Evolutionary conservation across 2,797 vertebrate genomes (phyloP), one percentile per base, ranked within the genome.

Genomic region (Ceryle rudis): DNA sequence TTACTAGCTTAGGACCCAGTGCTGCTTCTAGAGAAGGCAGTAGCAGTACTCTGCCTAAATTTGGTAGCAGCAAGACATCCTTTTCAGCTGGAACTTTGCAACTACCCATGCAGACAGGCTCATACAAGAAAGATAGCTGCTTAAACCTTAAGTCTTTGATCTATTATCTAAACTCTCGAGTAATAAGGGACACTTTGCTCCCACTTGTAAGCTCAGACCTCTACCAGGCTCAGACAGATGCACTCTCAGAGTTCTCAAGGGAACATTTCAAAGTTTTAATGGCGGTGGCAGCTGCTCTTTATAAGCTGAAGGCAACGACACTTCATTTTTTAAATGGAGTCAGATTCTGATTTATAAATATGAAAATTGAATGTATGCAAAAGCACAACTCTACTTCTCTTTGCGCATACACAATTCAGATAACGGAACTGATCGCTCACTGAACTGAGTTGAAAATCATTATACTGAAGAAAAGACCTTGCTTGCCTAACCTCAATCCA

Each of bases 321-420:
- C 74, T 96, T 96, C 93, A 74, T 94, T 93, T n/a, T 86, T 95
- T 70, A 92, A 96, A 96, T 90, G 81, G 37, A 96, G 78, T 74
- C 90, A 96, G 90, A 94, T 95, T 93, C 91, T 96, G 95, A 96
- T 96, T 95, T 96, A 97, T 96, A 97, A 97, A 97, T 95, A 95
- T 71, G 93, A 96, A 95, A 96, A 92, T 6, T 54, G 88, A 95
- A 95, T 83, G 87, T 83, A 95, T 89, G 91, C 92, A 94, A 94
- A 95, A 93, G 88, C 87, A 94, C 74, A 94, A 82, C 51, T n/a
- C 70, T 35, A 42, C 60, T 79, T 81, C 86, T 94, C 86, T 89
- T 62, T 54, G 54, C 0, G 58, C 94, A 97, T 94, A 88, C 87
- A 81, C 92, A 96, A 93, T 92, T 74, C 81, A 95, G 89, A 73